A percentile compares a stretch with the other conserved stretches of the same genome.
Conservation (phyloP, 1,140 invertebrate genomes). For the Pachypeltis micranthus region DNA sequence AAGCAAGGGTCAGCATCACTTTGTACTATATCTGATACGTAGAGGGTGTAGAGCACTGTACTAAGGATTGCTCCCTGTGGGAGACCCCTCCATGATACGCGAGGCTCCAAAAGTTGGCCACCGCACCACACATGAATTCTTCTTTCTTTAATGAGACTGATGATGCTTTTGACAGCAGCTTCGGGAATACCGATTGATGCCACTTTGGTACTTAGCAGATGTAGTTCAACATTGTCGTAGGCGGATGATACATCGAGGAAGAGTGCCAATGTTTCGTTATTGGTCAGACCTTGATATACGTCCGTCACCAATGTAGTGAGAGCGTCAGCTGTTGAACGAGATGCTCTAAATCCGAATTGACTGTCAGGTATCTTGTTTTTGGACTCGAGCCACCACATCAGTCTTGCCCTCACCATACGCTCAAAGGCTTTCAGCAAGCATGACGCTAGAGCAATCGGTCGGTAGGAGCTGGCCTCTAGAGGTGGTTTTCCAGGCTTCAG, state of each 20-base stretch:
- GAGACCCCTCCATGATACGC: not conserved
- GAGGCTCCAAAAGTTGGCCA: not conserved
- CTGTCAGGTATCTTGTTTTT: not conserved
- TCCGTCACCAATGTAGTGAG: not conserved
- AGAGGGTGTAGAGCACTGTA: not conserved
- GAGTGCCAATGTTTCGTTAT: not conserved
- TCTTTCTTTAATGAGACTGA: not conserved
- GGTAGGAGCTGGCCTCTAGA: not conserved
- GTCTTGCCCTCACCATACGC: not conserved
- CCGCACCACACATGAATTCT: not conserved
- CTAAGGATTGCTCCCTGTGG: slow-evolving; percentile 1
- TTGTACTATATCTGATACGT: not conserved
- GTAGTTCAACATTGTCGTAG: not conserved
- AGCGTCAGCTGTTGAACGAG: not conserved
- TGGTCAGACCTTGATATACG: not conserved
- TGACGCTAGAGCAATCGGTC: slow-evolving; percentile 1
- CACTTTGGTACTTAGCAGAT: not conserved
- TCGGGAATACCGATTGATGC: not conserved
- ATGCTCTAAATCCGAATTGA: slow-evolving; percentile 5
- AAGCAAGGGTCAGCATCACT: too few species aligned
- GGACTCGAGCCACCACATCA: slow-evolving; percentile 7
- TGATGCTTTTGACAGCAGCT: not conserved
- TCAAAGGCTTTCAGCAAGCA: slow-evolving; percentile 6
- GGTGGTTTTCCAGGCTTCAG: not conserved
- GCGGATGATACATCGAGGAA: not conserved